Evolutionary conservation across 2,888 invertebrate genomes (phyloP).

Genomic region (Atrina japonica): DNA sequence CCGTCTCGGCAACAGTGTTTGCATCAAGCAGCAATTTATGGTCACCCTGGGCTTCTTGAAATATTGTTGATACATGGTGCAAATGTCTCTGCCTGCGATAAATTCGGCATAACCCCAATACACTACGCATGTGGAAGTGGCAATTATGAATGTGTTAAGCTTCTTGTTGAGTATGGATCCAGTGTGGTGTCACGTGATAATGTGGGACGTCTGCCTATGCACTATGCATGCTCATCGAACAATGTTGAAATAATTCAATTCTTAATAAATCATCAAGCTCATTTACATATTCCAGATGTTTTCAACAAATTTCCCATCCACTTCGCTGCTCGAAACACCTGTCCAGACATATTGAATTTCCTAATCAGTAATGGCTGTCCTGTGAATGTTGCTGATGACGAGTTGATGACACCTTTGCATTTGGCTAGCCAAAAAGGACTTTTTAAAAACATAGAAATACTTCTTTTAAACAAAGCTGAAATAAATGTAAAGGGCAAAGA

Average conservation of each 20-base stretch:
- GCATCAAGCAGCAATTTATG: conserved; percentile 21
- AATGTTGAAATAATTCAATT: conserved; percentile 16
- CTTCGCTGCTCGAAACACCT: not conserved
- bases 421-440: conserved; percentile 2
- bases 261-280: not conserved
- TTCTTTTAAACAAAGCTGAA: not conserved
- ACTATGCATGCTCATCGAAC: conserved; percentile 25
- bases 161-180: conserved; percentile 4
- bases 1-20: not conserved
- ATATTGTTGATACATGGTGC: conserved; percentile 3
- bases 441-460: conserved; percentile 4
- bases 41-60: conserved; percentile 18
- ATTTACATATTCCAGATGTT: not conserved
- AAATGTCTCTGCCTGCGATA: not conserved
- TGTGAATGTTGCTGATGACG: not conserved
- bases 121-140: conserved; percentile 28
- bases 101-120: conserved; percentile 11
- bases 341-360: not conserved
- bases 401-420: conserved; percentile 11
- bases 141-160: conserved; percentile 1
- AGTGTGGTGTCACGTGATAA: conserved; percentile 1
- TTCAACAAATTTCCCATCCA: not conserved
- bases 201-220: conserved; percentile 17
- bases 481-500: not conserved
- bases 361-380: not conserved